Evolutionary conservation across 2,797 vertebrate species (phyloP).

Genomic region (Salarias fasciatus): DNA sequence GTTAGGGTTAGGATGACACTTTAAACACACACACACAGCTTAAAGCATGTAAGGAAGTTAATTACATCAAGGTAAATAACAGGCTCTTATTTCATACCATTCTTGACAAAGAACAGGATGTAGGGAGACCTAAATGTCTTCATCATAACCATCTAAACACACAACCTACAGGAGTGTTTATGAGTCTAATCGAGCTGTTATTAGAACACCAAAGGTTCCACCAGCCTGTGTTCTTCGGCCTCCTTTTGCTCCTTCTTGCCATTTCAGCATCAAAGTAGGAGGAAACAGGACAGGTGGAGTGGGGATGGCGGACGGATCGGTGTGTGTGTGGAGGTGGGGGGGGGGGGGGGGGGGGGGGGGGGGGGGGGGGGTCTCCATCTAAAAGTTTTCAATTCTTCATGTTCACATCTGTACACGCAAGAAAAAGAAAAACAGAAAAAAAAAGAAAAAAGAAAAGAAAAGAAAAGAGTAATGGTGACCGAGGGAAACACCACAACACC

Average conservation of each 20-base stretch:
- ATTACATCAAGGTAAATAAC: conserved; percentile 81
- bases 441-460: conserved; percentile 59
- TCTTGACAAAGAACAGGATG: conserved; percentile 73
- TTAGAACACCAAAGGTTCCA: conserved; percentile 80
- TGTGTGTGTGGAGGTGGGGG: too few species aligned
- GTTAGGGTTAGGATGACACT: conserved; percentile 73
- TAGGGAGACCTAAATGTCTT: conserved; percentile 62
- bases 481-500: conserved; percentile 97
- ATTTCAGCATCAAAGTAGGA: conserved; percentile 81
- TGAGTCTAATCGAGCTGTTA: conserved; percentile 75
- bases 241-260: conserved; percentile 78
- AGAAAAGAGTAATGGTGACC: conserved; percentile 85
- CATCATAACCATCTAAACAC: conserved; percentile 76
- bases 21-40: conserved; percentile 75
- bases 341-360: too few species aligned
- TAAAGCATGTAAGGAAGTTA: conserved; percentile 75
- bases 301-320: conserved; percentile 79
- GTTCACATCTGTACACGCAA: conserved; percentile 91
- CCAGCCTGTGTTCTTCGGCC: conserved; percentile 83
- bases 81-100: conserved; percentile 72
- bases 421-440: conserved; percentile 17
- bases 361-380: conserved; percentile 81
- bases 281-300: conserved; percentile 72
- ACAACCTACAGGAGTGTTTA: conserved; percentile 78
- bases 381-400: conserved; percentile 86